Conservation (phyloP, 1,140 invertebrate species). For the Dolichoris vasculosae region DNA sequence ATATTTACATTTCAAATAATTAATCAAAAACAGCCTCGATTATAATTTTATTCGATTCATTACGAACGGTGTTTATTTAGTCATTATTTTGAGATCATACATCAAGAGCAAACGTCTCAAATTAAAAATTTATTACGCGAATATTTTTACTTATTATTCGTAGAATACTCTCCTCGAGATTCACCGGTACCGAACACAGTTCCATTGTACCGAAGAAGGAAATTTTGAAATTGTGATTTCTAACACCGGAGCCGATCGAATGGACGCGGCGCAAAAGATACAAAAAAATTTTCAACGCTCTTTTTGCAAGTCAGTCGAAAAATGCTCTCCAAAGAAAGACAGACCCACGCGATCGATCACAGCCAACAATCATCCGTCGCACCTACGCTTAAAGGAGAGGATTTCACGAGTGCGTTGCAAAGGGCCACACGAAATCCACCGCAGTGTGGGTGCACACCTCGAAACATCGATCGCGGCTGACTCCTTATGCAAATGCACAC, state of each 20-base stretch:
- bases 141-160: too few species aligned
- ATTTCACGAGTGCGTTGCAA: not conserved
- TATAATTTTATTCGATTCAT: too few species aligned
- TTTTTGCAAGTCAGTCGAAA: not conserved
- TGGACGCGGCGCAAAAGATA: not conserved
- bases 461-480: conserved; percentile 14
- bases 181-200: too few species aligned
- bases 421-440: not conserved
- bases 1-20: too few species aligned
- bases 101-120: too few species aligned
- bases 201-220: too few species aligned
- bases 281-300: not conserved
- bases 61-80: too few species aligned
- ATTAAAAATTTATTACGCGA: too few species aligned
- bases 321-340: not conserved
- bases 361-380: not conserved
- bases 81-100: too few species aligned
- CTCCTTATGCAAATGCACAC: conserved; percentile 66
- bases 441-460: conserved; percentile 49
- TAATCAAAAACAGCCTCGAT: too few species aligned
- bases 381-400: not conserved
- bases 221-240: not conserved
- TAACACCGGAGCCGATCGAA: not conserved
- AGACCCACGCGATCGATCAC: not conserved
- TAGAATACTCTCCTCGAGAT: too few species aligned